Percentiles rank a stretch among this genome's conserved stretches.
Conservation (phyloP, 2,888 invertebrate species). For the Matsumyia berberina region DNA sequence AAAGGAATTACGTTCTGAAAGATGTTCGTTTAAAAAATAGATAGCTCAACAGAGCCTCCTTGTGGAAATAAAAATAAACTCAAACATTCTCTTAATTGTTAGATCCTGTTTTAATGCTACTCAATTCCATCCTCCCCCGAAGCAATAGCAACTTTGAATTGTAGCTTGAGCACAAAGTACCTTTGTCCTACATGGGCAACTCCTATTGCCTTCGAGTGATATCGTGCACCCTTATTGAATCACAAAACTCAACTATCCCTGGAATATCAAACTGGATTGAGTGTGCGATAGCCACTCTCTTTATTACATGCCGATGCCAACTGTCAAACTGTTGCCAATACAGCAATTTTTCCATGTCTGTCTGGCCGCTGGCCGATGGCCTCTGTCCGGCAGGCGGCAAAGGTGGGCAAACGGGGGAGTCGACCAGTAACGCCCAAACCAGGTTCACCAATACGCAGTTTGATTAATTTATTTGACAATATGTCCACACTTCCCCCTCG, state of each 20-base stretch:
- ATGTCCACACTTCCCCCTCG: conserved; percentile 56
- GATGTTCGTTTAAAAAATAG: too few relatives aligned
- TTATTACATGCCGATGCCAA: conserved; percentile 66
- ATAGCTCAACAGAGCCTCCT: too few relatives aligned
- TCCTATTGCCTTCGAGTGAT: conserved; percentile 47
- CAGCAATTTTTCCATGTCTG: conserved; percentile 56
- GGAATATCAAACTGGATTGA: conserved; percentile 66
- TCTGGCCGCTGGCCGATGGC: conserved; percentile 72
- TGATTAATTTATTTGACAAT: conserved; percentile 76
- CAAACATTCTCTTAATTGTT: too few relatives aligned
- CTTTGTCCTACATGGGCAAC: conserved; percentile 24
- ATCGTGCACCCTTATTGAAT: conserved; percentile 61
- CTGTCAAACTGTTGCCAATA: conserved; percentile 74
- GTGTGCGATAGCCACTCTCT: conserved; percentile 62
- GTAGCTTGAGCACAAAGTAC: neutral
- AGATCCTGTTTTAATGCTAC: too few relatives aligned
- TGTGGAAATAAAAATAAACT: too few relatives aligned
- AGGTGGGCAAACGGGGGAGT: conserved; percentile 36
- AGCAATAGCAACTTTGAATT: too few relatives aligned
- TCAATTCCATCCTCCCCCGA: too few relatives aligned
- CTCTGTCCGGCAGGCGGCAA: conserved; percentile 27
- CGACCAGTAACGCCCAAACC: conserved; percentile 72
- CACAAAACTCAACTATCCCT: conserved; percentile 68
- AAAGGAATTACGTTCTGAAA: too few relatives aligned
- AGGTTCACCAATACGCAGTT: conserved; percentile 69